Evolutionary conservation across 53 echinoderm and acorn worm genomes (phyloP), one percentile per base, ranked within the genome.

Genomic region (Mesocentrotus franciscanus): DNA sequence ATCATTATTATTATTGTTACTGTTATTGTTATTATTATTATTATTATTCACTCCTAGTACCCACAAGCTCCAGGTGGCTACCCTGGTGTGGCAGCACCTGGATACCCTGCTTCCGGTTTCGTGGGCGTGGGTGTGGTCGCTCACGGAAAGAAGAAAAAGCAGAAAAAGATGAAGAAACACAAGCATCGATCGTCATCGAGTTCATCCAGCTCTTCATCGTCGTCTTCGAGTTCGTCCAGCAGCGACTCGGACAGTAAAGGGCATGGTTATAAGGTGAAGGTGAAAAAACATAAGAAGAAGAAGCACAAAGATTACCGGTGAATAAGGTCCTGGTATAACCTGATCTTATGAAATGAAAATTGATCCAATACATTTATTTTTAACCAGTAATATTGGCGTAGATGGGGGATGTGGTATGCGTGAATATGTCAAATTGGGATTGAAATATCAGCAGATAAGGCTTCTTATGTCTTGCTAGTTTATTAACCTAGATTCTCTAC

Each of bases 121-220:
- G 81, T 22, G 1, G 22, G 18, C 17, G 39, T 81, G 1, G 22
- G 18, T 15, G 39, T 81, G 6, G 39, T 81, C 0, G 81, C 36
- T 1, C 81, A 81, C 15, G 81, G 81, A 6, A 81, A 81, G 42
- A 42, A 15, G 42, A 81, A 81, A 42, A 81, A 81, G 29, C 81
- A 81, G 42, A 81, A 81, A 39, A 81, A 81, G 42, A 36, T 81
- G 81, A 81, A 81, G 81, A 81, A 81, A 36, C 81, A 81, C 42
- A 81, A 81, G 81, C 81, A 81, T 81, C 17, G 42, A 22, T 81
- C 81, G 1, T 81, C 81, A 16, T 81, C 81, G 7, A 81, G 81
- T 81, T 81, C 81, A 20, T 81, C 81, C 81, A 81, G 81, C 81
- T 81, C 81, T 1, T 81, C 81, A 39, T 81, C 81, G 18, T 81